A percentile compares a stretch with the other conserved stretches of the same genome.
phyloP scores from a whole-genome alignment of 2,797 vertebrate species.

The Neostethus bicornis region DNA sequence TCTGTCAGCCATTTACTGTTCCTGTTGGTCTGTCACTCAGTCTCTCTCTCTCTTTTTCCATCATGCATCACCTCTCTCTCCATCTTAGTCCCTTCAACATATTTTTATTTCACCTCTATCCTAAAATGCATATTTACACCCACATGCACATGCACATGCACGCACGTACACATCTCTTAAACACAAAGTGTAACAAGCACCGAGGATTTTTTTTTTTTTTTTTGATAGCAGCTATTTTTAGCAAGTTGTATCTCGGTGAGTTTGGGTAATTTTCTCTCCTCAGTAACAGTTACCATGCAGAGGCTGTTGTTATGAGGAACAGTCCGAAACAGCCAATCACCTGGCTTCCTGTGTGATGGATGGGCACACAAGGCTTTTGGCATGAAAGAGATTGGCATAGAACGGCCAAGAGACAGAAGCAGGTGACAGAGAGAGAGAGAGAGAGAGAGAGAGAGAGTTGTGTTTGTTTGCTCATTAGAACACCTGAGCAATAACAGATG shows the following conservation, averaged over 20 bases:
- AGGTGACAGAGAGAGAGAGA: conserved; percentile 40
- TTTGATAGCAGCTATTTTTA: conserved; percentile 77
- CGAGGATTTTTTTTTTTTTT: no score
- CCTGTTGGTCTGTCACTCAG: conserved; percentile 62
- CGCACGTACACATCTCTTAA: conserved; percentile 3
- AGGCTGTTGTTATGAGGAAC: conserved; percentile 68
- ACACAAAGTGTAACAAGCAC: conserved; percentile 52
- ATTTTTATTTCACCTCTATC: conserved; percentile 24
- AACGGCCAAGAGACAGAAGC: conserved; percentile 20
- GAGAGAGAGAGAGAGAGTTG: conserved; percentile 29
- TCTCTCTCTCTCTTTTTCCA: conserved; percentile 47
- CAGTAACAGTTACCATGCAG: conserved; percentile 77
- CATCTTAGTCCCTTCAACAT: conserved; percentile 19
- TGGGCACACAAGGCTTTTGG: conserved; percentile 53
- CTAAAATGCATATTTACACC: conserved; percentile 9
- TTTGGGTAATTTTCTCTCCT: conserved; percentile 75
- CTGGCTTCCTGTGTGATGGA: conserved; percentile 63
- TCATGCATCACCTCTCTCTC: conserved; percentile 31
- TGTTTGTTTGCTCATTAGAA: conserved; percentile 34
- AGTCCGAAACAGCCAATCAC: conserved; percentile 66
- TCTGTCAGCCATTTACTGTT: conserved; percentile 66
- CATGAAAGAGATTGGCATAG: conserved; percentile 18
- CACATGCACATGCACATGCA: conserved; percentile 2
- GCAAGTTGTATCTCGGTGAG: conserved; percentile 67
- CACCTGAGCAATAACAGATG: conserved; percentile 31